Base-by-base conservation (phyloP, 2,888 invertebrate genomes). In the Corbicula japonica region DNA sequence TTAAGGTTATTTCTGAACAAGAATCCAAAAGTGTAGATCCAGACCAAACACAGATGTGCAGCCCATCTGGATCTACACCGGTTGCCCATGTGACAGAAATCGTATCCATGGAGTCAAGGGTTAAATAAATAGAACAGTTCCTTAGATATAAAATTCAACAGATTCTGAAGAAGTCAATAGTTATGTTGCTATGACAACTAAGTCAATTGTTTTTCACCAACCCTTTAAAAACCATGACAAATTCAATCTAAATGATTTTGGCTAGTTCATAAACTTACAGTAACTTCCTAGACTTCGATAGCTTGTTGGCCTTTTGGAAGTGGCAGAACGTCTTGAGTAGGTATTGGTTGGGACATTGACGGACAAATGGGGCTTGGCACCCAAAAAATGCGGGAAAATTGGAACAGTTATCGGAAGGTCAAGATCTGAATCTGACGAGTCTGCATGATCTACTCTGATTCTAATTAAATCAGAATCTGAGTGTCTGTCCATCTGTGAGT, bases 231-330 rank as follows among this genome's bases (percentile, higher is more conserved):
- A n/a, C n/a, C 2, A 52, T 15, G 30, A 23, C 5, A 30, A 10
- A 5, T 15, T 56, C 32, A 32, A 23, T 30, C n/a, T n/a, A n/a
- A n/a, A n/a, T n/a, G n/a, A n/a, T n/a, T n/a, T n/a, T n/a, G n/a
- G 18, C 60, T 38, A 26, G 4, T 60, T 38, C 46, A 41, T 8
- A 12, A 54, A 76, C 70, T 69, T 76, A 76, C 76, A 46, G 46
- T 28, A 56, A 69, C 76, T 76, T 50, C 69, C 63, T 56, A 38
- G 52, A 63, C 69, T 76, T 46, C 58, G 69, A 54, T 54, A 32
- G 48, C 76, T 76, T 63, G 44, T 34, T 21, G 61, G 28, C 32
- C 61, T 50, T 26, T 68, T 63, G 26, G 76, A 41, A 10, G 46
- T 61, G 68, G 68, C 68, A 56, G 44, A 54, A 18, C 41, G 26